A percentile compares a stretch with the other conserved stretches of the same genome.
Evolutionary conservation across 2,113 vertebrate genomes (phyloP).

Genomic region (Entosphenus tridentatus): DNA sequence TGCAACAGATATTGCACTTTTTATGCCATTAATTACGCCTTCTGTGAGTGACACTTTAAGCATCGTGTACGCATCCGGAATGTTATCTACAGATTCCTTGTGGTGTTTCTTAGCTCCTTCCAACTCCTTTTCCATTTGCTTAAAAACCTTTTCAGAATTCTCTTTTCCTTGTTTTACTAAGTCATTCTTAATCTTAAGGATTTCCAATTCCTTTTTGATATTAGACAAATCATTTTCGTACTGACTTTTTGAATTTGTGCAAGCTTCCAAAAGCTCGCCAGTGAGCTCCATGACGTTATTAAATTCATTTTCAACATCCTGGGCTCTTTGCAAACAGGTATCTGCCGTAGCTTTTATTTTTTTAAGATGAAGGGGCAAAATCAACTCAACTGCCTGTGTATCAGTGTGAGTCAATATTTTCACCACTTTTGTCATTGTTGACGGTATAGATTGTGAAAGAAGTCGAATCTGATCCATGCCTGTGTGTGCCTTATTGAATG

Average conservation of each 20-base stretch:
- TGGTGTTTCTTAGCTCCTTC: constrained; percentile 1
- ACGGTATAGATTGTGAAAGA: neutral
- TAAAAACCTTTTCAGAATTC: neutral
- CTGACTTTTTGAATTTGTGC: neutral
- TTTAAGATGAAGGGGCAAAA: neutral
- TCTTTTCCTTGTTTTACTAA: neutral
- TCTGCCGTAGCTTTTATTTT: neutral
- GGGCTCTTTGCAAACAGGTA: neutral
- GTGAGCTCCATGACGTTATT: neutral
- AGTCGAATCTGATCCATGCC: neutral
- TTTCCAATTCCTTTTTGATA: neutral
- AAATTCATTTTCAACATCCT: neutral
- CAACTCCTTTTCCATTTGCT: neutral
- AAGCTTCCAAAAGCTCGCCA: constrained; percentile 8
- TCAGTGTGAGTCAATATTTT: neutral
- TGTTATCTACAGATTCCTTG: neutral
- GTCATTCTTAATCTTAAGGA: too few relatives aligned
- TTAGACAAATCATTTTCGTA: too few relatives aligned
- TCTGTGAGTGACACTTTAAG: neutral
- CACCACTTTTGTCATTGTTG: neutral
- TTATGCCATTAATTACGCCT: neutral
- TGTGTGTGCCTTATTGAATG: constrained; percentile 1
- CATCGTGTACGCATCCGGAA: neutral
- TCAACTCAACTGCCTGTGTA: neutral
- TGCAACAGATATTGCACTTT: neutral